Evolutionary conservation across 2,797 vertebrate species (phyloP).

Genomic region (Nannoperca australis): DNA sequence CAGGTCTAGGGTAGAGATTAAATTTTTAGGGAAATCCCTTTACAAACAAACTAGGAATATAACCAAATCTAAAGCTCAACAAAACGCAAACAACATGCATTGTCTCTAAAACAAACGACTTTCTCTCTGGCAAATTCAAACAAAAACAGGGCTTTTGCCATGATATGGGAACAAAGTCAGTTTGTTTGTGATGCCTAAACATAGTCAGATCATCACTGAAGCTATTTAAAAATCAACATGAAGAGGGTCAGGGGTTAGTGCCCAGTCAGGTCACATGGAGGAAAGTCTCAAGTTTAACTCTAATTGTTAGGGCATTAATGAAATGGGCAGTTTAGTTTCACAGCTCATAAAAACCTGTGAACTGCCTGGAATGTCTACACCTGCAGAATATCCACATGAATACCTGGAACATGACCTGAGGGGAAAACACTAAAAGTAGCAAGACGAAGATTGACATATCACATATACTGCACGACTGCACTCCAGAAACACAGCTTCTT

Average conservation of each 20-base stretch:
- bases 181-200: slow-evolving; percentile 42
- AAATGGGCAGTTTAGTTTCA: slow-evolving; percentile 62
- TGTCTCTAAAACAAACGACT: slow-evolving; percentile 7
- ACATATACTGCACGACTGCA: slow-evolving; percentile 33
- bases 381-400: slow-evolving; percentile 68
- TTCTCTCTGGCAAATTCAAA: slow-evolving; percentile 23
- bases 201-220: slow-evolving; percentile 15
- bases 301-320: slow-evolving; percentile 31
- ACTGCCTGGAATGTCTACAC: slow-evolving; percentile 74
- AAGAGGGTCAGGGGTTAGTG: slow-evolving; percentile 26
- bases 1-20: background rate
- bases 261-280: slow-evolving; percentile 36
- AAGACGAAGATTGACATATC: slow-evolving; percentile 65
- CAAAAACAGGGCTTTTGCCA: slow-evolving; percentile 10
- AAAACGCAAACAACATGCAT: slow-evolving; percentile 27
- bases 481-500: slow-evolving; percentile 52
- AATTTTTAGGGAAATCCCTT: slow-evolving; percentile 10
- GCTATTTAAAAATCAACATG: slow-evolving; percentile 72
- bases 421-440: slow-evolving; percentile 70
- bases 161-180: slow-evolving; percentile 29
- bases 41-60: slow-evolving; percentile 37
- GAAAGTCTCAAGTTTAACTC: slow-evolving; percentile 44
- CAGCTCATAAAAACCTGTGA: slow-evolving; percentile 69
- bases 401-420: slow-evolving; percentile 75
- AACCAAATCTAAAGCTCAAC: slow-evolving; percentile 14